These are phyloP conservation scores for Eumaeus atala DNA, from an alignment of 1,140 invertebrate species.

Conservation along the genomic window DNA sequence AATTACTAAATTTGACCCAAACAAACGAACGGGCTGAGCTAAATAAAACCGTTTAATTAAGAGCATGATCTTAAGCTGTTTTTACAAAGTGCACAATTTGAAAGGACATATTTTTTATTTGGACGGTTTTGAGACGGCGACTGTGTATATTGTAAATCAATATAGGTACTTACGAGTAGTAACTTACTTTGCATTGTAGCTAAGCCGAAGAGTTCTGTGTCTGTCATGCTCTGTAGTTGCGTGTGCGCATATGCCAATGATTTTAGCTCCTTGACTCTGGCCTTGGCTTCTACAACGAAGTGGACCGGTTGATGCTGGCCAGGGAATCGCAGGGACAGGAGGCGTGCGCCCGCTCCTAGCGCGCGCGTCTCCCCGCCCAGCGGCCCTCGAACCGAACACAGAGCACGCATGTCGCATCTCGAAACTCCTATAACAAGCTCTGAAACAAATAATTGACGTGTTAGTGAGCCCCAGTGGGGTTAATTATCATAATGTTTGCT, in stretches of 20 bases:
- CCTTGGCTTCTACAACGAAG: constrained; percentile 79
- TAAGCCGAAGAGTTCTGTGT: constrained; percentile 81
- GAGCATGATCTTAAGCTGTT: too few relatives aligned
- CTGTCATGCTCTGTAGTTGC: constrained; percentile 76
- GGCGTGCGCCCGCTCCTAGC: constrained; percentile 61
- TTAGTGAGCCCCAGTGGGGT: neutral
- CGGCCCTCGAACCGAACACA: constrained; percentile 74
- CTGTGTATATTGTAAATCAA: too few relatives aligned
- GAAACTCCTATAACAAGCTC: constrained; percentile 65
- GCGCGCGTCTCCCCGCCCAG: constrained; percentile 63
- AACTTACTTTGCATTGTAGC: constrained; percentile 78
- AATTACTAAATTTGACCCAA: too few relatives aligned
- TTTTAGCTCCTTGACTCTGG: constrained; percentile 80
- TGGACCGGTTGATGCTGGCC: constrained; percentile 62
- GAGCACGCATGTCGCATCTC: constrained; percentile 75
- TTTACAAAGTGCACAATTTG: too few relatives aligned
- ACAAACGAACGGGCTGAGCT: too few relatives aligned
- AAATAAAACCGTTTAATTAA: too few relatives aligned
- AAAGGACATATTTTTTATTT: too few relatives aligned
- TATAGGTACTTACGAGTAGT: too few relatives aligned
- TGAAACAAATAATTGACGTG: constrained; percentile 33
- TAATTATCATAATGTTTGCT: too few relatives aligned
- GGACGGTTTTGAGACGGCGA: too few relatives aligned
- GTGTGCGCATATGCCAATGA: constrained; percentile 77
- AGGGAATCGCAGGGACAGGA: constrained; percentile 62